These are phyloP conservation scores for Mythimna pallens DNA, from an alignment of 2,888 invertebrate genomes.

Conservation along the genomic window DNA sequence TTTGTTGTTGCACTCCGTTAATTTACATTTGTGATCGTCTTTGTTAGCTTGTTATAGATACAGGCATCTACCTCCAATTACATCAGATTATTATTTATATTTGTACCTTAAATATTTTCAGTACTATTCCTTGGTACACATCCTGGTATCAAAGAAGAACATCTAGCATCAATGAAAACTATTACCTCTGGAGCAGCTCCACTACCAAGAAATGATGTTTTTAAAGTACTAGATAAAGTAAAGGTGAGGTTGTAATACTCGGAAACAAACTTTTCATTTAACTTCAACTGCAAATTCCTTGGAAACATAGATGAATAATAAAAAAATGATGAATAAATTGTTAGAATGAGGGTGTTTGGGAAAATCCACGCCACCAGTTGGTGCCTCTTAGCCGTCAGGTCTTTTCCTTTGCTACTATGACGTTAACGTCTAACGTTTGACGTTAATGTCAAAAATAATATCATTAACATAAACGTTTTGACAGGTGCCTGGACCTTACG, in stretches of 20 bases:
- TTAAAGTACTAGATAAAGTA: constrained; percentile 86
- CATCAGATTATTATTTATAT: background rate
- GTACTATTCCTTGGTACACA: constrained; percentile 93
- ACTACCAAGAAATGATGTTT: constrained; percentile 90
- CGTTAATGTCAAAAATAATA: too few species aligned
- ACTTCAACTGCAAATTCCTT: background rate
- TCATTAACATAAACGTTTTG: too few species aligned
- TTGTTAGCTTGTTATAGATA: background rate
- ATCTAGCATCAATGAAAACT: constrained; percentile 89
- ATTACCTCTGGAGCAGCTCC: constrained; percentile 93
- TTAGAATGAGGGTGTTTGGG: too few species aligned
- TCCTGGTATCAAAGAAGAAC: constrained; percentile 89
- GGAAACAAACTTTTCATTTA: background rate
- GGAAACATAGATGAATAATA: background rate
- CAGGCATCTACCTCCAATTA: background rate
- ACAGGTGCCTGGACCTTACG: too few species aligned
- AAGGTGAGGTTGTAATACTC: constrained; percentile 67
- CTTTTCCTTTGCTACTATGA: too few species aligned
- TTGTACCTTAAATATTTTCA: constrained; percentile 70
- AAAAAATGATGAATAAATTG: background rate
- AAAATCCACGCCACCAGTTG: too few species aligned
- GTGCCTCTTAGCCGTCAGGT: too few species aligned
- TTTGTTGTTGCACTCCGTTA: background rate
- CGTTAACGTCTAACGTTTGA: too few species aligned
- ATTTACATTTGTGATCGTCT: background rate